Evolutionary conservation across 2,888 invertebrate species (phyloP).

Genomic region (Poecilus cupreus): DNA sequence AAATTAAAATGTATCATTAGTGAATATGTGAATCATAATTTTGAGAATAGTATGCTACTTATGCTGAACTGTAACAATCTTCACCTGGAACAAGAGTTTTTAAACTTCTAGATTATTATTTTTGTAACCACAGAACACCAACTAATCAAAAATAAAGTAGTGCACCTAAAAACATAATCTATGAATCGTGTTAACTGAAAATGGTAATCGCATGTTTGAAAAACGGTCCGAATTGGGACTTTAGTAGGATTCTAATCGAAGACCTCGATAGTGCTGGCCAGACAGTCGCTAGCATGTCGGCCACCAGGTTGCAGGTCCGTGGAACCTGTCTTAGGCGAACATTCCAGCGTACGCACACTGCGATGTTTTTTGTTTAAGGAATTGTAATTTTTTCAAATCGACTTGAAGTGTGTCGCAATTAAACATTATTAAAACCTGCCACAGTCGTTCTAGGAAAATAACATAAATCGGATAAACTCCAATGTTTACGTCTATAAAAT

Average conservation of each 20-base stretch:
- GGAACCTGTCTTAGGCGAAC: slow-evolving; percentile 34
- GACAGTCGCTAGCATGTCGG: slow-evolving; percentile 31
- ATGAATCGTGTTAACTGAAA: background rate
- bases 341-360: slow-evolving; percentile 24
- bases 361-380: slow-evolving; percentile 37
- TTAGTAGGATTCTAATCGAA: slow-evolving; percentile 44
- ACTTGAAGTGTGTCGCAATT: slow-evolving; percentile 54
- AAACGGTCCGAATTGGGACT: background rate
- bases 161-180: too few relatives aligned
- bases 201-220: background rate
- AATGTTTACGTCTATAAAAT: slow-evolving; percentile 12
- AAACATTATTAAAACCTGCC: slow-evolving; percentile 29
- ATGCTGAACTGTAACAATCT: background rate
- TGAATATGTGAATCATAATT: background rate
- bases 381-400: slow-evolving; percentile 34
- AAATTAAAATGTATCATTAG: slow-evolving; percentile 23
- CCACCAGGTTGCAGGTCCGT: slow-evolving; percentile 29
- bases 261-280: slow-evolving; percentile 30
- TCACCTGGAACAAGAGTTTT: too few relatives aligned
- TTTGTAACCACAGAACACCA: too few relatives aligned
- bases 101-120: too few relatives aligned
- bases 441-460: background rate
- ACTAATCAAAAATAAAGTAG: too few relatives aligned
- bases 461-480: background rate
- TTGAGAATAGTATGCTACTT: background rate